Evolutionary conservation across 2,888 invertebrate genomes (phyloP).

Genomic region (Cryptosula pallasiana): DNA sequence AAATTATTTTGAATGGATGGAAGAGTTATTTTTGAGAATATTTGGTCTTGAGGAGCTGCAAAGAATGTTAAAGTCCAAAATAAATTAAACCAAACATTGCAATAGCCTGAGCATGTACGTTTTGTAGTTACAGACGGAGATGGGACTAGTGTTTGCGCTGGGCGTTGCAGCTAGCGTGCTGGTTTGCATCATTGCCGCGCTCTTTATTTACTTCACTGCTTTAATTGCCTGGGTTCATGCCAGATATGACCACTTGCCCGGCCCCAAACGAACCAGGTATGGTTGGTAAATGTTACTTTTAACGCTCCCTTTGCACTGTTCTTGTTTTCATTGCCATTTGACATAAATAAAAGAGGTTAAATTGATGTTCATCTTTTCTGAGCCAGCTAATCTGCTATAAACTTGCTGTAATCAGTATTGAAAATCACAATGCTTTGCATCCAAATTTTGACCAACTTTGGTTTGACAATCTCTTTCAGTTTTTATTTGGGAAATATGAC

Average conservation of each 20-base stretch:
- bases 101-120: no score
- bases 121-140: no score
- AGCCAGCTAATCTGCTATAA: no score
- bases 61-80: no score
- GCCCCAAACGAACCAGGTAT: conserved; percentile 17
- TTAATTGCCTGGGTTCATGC: background rate
- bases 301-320: background rate
- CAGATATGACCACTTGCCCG: conserved; percentile 15
- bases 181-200: background rate
- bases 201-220: background rate
- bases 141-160: no score
- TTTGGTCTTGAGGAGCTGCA: no score
- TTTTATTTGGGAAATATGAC: background rate
- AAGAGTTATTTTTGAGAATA: no score
- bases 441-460: no score
- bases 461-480: background rate
- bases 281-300: background rate
- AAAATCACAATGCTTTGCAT: no score
- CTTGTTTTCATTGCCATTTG: background rate
- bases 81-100: no score
- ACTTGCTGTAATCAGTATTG: no score
- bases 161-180: background rate
- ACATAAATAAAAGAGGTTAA: background rate
- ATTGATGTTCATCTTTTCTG: background rate
- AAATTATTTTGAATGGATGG: no score